Conservation (phyloP, 2,797 vertebrate genomes). For the Eidolon dupreanum region DNA sequence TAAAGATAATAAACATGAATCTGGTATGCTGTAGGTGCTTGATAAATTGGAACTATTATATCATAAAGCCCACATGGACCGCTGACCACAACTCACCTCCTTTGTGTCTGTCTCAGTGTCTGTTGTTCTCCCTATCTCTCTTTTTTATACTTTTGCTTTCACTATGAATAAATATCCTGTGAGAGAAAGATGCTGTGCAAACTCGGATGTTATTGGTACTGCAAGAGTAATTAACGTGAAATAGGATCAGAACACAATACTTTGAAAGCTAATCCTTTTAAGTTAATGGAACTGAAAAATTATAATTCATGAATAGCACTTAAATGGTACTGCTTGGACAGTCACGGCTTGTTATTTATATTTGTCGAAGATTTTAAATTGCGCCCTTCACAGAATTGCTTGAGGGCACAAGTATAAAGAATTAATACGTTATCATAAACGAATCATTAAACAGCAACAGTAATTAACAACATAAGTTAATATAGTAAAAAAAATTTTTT, state of each 20-base stretch:
- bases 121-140: background rate
- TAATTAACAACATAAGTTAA: constrained; percentile 70
- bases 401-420: constrained; percentile 67
- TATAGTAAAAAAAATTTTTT: constrained; percentile 26
- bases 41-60: background rate
- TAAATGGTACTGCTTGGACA: constrained; percentile 69
- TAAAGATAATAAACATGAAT: background rate
- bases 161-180: constrained; percentile 26
- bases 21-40: background rate
- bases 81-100: background rate
- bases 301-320: constrained; percentile 69
- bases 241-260: constrained; percentile 67
- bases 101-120: background rate
- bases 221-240: constrained; percentile 72
- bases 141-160: constrained; percentile 9
- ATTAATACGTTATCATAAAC: constrained; percentile 77
- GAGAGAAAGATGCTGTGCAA: constrained; percentile 31
- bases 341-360: constrained; percentile 69
- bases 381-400: constrained; percentile 66
- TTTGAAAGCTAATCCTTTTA: constrained; percentile 75
- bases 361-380: constrained; percentile 74
- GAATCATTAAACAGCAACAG: constrained; percentile 71
- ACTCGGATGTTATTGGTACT: constrained; percentile 47
- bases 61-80: background rate
- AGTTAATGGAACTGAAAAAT: constrained; percentile 76